Percentiles rank a stretch among this genome's conserved stretches.
These are phyloP conservation scores for Mactromeris polynyma DNA, from an alignment of 2,888 invertebrate genomes.

Conservation along the genomic window DNA sequence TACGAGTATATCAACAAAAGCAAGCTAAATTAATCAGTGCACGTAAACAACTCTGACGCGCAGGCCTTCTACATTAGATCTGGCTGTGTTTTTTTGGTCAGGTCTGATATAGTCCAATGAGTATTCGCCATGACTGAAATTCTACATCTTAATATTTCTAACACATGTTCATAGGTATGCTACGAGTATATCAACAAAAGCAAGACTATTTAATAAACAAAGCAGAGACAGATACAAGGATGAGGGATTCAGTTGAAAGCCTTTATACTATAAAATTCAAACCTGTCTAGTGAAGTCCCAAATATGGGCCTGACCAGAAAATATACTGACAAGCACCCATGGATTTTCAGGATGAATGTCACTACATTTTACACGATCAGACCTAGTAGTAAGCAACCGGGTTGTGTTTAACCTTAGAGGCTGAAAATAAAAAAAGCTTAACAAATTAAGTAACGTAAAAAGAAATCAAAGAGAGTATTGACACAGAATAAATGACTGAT, in stretches of 20 bases:
- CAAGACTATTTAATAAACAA: background rate
- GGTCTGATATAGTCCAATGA: too few species aligned
- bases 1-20: too few species aligned
- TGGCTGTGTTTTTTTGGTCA: too few species aligned
- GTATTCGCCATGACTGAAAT: too few species aligned
- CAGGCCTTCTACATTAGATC: too few species aligned
- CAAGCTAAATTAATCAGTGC: too few species aligned
- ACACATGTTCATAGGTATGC: too few species aligned
- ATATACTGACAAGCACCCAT: conserved; percentile 98
- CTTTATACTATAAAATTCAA: conserved; percentile 35
- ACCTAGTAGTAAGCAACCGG: conserved; percentile 97
- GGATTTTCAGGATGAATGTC: conserved; percentile 99
- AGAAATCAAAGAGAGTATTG: background rate
- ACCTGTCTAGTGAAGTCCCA: conserved; percentile 98
- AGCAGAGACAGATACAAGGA: background rate
- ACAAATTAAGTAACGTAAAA: background rate
- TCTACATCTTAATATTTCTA: too few species aligned
- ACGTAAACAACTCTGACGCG: too few species aligned
- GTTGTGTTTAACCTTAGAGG: conserved; percentile 98
- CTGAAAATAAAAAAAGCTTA: conserved; percentile 86
- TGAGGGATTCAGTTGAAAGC: conserved; percentile 11
- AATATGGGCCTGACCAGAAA: conserved; percentile 99
- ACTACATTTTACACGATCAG: conserved; percentile 98
- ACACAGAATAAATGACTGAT: background rate
- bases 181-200: too few species aligned